Evolutionary conservation across 2,888 invertebrate genomes (phyloP).

Genomic region (Eristalinus sepulchralis): DNA sequence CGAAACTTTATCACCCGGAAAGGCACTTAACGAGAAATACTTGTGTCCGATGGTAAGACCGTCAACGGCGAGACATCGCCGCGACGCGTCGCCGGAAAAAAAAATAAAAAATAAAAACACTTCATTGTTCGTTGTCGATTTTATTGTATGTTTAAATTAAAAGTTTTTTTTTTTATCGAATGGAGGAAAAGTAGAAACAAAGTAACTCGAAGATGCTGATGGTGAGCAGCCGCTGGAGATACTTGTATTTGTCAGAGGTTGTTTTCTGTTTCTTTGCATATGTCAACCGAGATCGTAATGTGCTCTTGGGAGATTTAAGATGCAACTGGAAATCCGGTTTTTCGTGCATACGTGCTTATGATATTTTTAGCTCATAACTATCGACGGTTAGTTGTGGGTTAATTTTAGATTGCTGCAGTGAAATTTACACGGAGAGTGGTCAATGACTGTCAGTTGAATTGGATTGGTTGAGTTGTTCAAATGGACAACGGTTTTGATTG

Average conservation of each 20-base stretch:
- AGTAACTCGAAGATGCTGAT: background rate
- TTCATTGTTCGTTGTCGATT: slow-evolving; percentile 27
- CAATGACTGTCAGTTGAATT: slow-evolving; percentile 55
- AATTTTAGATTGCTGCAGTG: slow-evolving; percentile 52
- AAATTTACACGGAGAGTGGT: slow-evolving; percentile 51
- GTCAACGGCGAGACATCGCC: background rate
- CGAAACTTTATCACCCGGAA: slow-evolving; percentile 54
- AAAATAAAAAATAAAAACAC: slow-evolving; percentile 11
- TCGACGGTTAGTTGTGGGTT: slow-evolving; percentile 31
- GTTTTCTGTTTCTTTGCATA: slow-evolving; percentile 24
- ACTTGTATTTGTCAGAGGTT: background rate
- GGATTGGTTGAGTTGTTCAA: slow-evolving; percentile 20
- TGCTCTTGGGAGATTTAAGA: slow-evolving; percentile 28
- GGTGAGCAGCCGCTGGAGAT: background rate
- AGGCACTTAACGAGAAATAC: slow-evolving; percentile 27
- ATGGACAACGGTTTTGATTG: background rate
- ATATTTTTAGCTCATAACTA: slow-evolving; percentile 38
- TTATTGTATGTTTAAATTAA: slow-evolving; percentile 32
- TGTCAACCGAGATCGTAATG: slow-evolving; percentile 24
- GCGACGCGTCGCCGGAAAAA: background rate
- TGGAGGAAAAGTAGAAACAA: background rate
- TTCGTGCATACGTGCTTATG: slow-evolving; percentile 25
- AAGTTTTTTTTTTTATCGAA: background rate
- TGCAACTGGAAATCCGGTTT: slow-evolving; percentile 34
- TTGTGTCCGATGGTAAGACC: slow-evolving; percentile 1